A percentile compares a stretch with the other conserved stretches of the same genome.
Conservation (phyloP, 2,113 vertebrate species). For the Phyllostomus discolor region DNA sequence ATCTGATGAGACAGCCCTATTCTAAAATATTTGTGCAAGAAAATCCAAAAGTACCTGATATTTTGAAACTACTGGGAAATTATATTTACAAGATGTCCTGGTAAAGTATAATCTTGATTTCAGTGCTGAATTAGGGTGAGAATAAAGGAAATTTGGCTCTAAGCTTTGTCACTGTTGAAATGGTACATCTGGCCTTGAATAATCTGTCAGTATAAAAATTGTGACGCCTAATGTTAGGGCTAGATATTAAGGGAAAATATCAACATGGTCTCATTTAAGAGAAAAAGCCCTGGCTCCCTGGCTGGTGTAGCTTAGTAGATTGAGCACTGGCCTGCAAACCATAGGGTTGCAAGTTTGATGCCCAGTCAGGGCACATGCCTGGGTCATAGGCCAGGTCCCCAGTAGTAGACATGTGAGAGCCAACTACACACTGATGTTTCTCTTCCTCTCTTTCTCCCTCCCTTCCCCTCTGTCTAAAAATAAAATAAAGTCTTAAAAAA, state of each 20-base stretch:
- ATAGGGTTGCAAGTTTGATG: no score
- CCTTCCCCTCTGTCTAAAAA: no score
- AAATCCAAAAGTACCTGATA: not conserved
- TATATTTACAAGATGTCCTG: not conserved
- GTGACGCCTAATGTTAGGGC: not conserved
- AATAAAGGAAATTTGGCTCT: not conserved
- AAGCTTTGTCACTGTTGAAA: not conserved
- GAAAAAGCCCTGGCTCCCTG: not conserved
- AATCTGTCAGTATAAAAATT: not conserved
- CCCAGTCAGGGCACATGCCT: no score
- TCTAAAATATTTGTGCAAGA: conserved; percentile 13
- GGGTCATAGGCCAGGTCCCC: no score
- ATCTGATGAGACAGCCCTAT: not conserved
- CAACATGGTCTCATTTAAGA: not conserved
- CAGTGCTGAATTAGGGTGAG: not conserved
- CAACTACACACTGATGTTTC: no score
- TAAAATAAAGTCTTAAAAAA: no score
- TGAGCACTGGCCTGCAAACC: no score
- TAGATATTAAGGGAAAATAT: not conserved
- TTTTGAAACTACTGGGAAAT: not conserved
- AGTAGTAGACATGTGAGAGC: no score
- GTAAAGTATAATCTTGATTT: not conserved
- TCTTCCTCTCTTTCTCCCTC: no score
- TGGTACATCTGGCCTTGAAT: not conserved
- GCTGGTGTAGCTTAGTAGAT: no score